phyloP scores from a whole-genome alignment of 2,797 vertebrate genomes.

The Lepilemur ruficaudatus region DNA sequence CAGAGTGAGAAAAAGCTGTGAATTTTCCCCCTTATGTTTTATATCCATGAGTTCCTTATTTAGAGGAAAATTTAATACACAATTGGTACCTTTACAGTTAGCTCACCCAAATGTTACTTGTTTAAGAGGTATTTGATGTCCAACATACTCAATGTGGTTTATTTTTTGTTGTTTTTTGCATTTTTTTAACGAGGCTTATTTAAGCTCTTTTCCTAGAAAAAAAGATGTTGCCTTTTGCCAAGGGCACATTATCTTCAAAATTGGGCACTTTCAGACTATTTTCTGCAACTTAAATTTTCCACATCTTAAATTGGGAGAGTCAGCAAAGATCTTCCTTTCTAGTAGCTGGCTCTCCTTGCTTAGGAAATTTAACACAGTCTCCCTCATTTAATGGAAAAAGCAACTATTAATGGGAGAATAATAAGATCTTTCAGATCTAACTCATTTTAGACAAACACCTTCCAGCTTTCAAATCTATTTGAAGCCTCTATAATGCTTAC shows the following conservation, averaged over 20 bases:
- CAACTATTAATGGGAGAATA: neutral
- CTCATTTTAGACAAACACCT: neutral
- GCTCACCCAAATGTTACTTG: neutral
- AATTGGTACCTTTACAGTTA: neutral
- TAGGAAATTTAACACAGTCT: neutral
- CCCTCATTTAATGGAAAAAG: neutral
- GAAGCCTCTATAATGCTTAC: neutral
- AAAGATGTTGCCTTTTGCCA: neutral
- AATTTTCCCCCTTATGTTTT: slow-evolving; percentile 1
- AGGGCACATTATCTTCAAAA: neutral
- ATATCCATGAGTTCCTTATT: slow-evolving; percentile 33
- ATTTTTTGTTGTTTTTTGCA: neutral
- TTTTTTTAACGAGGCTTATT: neutral
- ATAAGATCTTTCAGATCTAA: neutral
- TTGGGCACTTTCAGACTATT: neutral
- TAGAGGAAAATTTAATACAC: slow-evolving; percentile 31
- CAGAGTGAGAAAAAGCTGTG: neutral
- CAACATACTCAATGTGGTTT: neutral
- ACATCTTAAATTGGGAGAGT: neutral
- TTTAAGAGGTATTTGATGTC: neutral
- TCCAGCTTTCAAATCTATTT: neutral
- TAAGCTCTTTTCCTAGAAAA: slow-evolving; percentile 35
- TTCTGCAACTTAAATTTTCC: neutral
- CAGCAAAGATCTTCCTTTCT: neutral
- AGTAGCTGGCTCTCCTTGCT: neutral